Evolutionary conservation across 1,140 invertebrate species (phyloP).

Genomic region (Euura lappo): DNA sequence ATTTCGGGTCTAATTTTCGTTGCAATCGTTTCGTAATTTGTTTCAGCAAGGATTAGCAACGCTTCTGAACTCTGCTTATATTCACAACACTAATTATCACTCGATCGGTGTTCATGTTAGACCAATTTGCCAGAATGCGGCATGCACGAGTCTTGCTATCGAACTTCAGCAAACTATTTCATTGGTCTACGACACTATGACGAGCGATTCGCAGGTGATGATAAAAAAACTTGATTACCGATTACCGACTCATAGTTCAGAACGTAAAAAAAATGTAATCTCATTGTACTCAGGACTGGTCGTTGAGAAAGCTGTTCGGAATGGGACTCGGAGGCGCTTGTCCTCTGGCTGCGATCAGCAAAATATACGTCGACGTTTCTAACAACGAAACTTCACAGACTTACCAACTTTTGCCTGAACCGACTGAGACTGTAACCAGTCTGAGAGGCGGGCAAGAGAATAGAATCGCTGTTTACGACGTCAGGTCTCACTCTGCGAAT

Average conservation of each 20-base stretch:
- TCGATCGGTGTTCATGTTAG: conserved; percentile 87
- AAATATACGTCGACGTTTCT: conserved; percentile 84
- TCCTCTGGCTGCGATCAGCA: conserved; percentile 77
- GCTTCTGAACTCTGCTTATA: conserved; percentile 86
- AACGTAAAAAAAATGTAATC: conserved; percentile 18
- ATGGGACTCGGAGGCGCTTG: conserved; percentile 80
- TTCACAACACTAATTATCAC: conserved; percentile 94
- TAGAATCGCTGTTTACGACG: conserved; percentile 73
- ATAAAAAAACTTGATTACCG: not conserved
- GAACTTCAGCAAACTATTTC: conserved; percentile 86
- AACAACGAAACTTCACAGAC: conserved; percentile 63
- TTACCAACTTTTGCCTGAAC: conserved; percentile 66
- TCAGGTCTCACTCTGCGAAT: conserved; percentile 57
- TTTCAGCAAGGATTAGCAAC: conserved; percentile 78
- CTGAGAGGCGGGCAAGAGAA: conserved; percentile 71
- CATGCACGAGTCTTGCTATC: conserved; percentile 70
- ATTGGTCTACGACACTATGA: conserved; percentile 81
- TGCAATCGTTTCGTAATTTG: conserved; percentile 17
- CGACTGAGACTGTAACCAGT: conserved; percentile 64
- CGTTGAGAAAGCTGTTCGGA: conserved; percentile 85
- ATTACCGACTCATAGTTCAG: not conserved
- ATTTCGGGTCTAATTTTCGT: conserved; percentile 16
- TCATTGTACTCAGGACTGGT: conserved; percentile 74
- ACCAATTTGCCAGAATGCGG: conserved; percentile 72
- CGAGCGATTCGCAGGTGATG: conserved; percentile 43